A percentile compares a stretch with the other conserved stretches of the same genome.
phyloP scores from a whole-genome alignment of 2,113 vertebrate species.

The Sphaerodactylus townsendi region DNA sequence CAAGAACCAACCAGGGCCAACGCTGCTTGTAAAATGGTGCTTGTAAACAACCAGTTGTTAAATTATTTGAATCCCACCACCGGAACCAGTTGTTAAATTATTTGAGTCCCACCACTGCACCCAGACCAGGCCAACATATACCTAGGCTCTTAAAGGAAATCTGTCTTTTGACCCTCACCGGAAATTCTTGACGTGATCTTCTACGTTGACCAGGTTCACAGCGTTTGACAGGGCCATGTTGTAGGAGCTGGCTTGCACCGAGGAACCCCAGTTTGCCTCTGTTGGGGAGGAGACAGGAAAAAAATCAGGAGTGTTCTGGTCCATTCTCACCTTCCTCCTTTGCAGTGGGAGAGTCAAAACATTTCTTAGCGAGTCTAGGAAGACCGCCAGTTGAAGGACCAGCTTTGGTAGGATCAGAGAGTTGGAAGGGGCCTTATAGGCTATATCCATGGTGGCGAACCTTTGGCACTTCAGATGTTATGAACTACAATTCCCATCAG shows the following conservation, averaged over 20 bases:
- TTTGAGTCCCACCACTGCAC: too few species aligned
- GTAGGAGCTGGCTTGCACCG: slow-evolving; percentile 74
- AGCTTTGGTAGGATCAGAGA: not conserved
- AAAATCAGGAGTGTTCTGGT: not conserved
- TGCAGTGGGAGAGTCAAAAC: not conserved
- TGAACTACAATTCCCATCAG: too few species aligned
- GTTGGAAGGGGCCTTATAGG: not conserved
- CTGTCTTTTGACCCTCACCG: slow-evolving; percentile 49
- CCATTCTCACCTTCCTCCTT: not conserved
- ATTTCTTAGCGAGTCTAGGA: not conserved
- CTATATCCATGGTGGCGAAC: too few species aligned
- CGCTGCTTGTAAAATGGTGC: too few species aligned
- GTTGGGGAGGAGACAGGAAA: not conserved
- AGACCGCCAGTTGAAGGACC: not conserved
- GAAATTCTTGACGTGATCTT: slow-evolving; percentile 82
- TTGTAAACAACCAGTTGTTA: too few species aligned
- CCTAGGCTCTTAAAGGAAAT: too few species aligned
- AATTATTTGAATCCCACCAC: too few species aligned
- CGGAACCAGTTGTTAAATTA: too few species aligned
- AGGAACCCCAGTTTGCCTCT: slow-evolving; percentile 81
- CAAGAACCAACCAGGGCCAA: too few species aligned
- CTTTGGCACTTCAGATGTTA: too few species aligned
- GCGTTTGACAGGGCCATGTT: slow-evolving; percentile 77
- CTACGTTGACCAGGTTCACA: slow-evolving; percentile 65
- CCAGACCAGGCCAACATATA: too few species aligned